Evolutionary conservation across 2,797 vertebrate species (phyloP), one percentile per base, ranked within the genome.

Genomic region (Microcaecilia unicolor): DNA sequence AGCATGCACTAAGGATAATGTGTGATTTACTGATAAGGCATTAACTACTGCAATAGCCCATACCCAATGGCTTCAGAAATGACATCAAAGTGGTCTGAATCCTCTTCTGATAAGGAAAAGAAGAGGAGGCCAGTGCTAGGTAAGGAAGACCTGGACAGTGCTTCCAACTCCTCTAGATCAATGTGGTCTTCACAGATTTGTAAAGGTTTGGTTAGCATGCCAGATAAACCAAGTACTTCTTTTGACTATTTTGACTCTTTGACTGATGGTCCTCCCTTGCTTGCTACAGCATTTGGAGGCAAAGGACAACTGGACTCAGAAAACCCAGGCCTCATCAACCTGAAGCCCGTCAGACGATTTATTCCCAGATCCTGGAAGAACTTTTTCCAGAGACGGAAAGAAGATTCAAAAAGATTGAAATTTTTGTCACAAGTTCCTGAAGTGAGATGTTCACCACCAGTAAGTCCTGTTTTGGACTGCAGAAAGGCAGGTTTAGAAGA

Each of bases 371-470:
- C 78, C 4, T 77, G 66, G 79, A 63, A 63, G 10, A 33, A 44
- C 12, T 15, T 75, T 16, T 28, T 70, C 8, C 48, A 46, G 13
- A 74, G 58, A 31, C 23, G 34, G 55, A 44, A 18, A 13, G 25
- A 15, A 31, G 8, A 4, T 17, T 22, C 38, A 8, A 17, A 22
- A 25, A 29, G 28, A 26, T 7, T 41, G 15, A 41, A 13, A 2
- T 28, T 26, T 13, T 41, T 76, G 29, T 34, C 61, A 31, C 74
- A 70, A 35, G 48, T 74, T 9, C 76, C 74, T 4, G 72, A 80
- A n/a, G 72, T 61, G 23, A 55, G 56, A 22, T 53, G 67, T 33
- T 82, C 83, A 18, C 81, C 78, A 2, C 82, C 80, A 2, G 65
- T 74, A 2, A 78, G 73, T 34, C 82, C 81, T 1, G 45, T 75